Percentiles rank a stretch among this genome's conserved stretches.
Conservation (phyloP, 2,888 invertebrate species). For the Epinotia demarniana region DNA sequence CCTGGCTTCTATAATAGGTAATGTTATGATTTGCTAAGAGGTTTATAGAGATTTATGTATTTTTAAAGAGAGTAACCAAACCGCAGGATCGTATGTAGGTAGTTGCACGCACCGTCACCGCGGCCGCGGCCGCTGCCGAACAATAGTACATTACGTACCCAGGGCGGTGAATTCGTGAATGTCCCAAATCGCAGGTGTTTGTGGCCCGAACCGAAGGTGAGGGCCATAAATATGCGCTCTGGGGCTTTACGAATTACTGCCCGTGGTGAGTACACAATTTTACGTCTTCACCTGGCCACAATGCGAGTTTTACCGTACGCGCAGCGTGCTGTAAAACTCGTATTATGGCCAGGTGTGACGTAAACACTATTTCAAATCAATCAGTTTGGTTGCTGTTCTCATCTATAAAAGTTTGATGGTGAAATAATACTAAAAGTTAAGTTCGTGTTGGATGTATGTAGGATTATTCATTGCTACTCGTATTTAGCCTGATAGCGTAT, state of each 20-base stretch:
- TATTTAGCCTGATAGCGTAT: slow-evolving; percentile 28
- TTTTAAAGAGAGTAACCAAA: background rate
- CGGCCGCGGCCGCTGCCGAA: too few species aligned
- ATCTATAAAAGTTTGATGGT: background rate
- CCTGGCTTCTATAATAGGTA: background rate
- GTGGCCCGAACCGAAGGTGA: too few species aligned
- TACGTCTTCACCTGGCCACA: too few species aligned
- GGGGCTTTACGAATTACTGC: too few species aligned
- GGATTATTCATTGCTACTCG: slow-evolving; percentile 27
- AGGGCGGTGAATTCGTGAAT: too few species aligned
- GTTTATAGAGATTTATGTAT: background rate
- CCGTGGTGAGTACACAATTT: too few species aligned
- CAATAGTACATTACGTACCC: too few species aligned
- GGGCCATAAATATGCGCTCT: too few species aligned
- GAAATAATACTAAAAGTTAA: slow-evolving; percentile 6
- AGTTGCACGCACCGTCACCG: background rate
- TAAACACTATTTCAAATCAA: background rate
- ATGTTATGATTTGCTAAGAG: background rate
- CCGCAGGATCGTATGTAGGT: background rate
- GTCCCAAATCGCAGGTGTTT: too few species aligned
- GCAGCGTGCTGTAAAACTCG: too few species aligned
- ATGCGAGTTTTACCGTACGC: too few species aligned
- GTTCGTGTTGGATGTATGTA: slow-evolving; percentile 36
- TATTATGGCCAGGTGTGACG: too few species aligned
- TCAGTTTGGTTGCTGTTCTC: background rate